Conservation (phyloP, 2,888 invertebrate genomes). For the Melipona beecheii region DNA sequence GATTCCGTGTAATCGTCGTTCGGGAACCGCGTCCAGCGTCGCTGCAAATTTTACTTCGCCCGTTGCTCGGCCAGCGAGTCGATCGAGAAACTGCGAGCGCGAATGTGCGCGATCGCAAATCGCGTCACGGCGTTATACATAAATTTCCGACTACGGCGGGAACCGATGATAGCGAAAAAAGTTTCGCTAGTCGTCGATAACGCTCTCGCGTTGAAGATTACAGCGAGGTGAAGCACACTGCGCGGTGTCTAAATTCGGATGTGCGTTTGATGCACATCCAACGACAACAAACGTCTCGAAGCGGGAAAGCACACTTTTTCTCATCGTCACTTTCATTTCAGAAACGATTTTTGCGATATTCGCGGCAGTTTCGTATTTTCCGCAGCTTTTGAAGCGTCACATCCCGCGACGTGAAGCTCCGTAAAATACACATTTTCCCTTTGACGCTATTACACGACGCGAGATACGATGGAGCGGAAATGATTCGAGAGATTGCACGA, state of each 20-base stretch:
- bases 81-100: background rate
- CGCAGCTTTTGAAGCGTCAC: background rate
- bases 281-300: too few species aligned
- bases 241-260: too few species aligned
- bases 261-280: too few species aligned
- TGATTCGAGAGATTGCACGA: background rate
- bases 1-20: slow-evolving; percentile 8
- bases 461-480: background rate
- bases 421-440: background rate
- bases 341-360: background rate
- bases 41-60: background rate
- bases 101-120: too few species aligned
- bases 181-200: background rate
- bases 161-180: background rate
- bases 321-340: too few species aligned
- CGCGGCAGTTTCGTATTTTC: background rate
- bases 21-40: background rate
- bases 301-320: too few species aligned
- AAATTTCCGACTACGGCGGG: background rate
- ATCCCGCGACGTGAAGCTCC: background rate
- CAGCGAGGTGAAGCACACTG: too few species aligned
- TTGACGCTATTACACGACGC: background rate
- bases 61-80: background rate
- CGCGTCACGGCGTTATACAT: background rate
- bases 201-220: slow-evolving; percentile 3